Evolutionary conservation across 2,797 vertebrate genomes (phyloP), one percentile per base, ranked within the genome.

Genomic region (Melanotaenia parkinsoni): DNA sequence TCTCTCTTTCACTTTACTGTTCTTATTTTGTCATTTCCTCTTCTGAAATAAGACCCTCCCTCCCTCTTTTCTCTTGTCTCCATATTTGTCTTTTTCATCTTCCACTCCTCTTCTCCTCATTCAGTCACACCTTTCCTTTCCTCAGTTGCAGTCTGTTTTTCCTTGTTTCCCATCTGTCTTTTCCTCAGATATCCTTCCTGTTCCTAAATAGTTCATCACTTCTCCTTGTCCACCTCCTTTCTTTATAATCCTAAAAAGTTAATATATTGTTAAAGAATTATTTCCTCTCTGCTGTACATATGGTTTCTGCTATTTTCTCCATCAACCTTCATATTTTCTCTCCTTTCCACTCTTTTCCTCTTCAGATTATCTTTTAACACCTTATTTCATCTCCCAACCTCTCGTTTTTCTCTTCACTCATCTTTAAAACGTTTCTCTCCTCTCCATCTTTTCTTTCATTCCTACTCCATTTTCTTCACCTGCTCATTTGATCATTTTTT

Each of bases 401-500:
- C 28, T 43, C 30, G 57, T 35, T 28, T 45, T 0, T n/a, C 11
- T 63, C 32, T 18, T 43, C 16, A 3, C 28, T 54, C 40, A 24
- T n/a, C 11, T 26, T 18, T 5, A 13, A 32, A 24, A 67, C 37
- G 12, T 43, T 32, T 33, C 6, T 51, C 7, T 22, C 14, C 7
- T 60, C 32, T 58, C 10, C 3, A 8, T 54, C 33, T 67, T 30
- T 58, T 35, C 72, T 70, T 61, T 11, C 20, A 40, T 74, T 28
- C 4, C 8, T 16, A 47, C 2, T n/a, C 16, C 20, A 8, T 2
- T 57, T 58, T 56, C 9, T 22, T 73, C 32, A 62, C 68, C 50
- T 64, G 62, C 54, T 78, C 59, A 50, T 79, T 69, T 58, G 24
- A 54, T 69, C 22, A 9, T 57, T 26, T 13, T n/a, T 57, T 26